phyloP scores from a whole-genome alignment of 1,140 invertebrate genomes.

The Psilanteris sp. region DNA sequence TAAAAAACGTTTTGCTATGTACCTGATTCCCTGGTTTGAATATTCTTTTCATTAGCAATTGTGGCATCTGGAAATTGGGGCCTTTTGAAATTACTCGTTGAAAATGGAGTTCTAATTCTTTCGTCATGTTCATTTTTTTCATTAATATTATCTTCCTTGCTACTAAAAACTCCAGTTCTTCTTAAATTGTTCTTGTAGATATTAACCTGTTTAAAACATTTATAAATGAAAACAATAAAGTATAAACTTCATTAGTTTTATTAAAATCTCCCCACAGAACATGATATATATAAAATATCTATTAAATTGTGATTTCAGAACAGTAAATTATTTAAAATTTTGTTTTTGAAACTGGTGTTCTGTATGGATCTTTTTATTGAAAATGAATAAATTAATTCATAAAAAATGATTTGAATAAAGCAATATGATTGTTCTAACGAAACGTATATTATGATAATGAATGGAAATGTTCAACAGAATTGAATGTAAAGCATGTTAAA shows the following conservation, averaged over 20 bases:
- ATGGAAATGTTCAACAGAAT: conserved; percentile 48
- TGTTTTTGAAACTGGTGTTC: too few relatives aligned
- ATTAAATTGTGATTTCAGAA: too few relatives aligned
- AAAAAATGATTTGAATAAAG: conserved; percentile 49
- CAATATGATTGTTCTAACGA: conserved; percentile 43
- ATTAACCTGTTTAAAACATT: conserved; percentile 67
- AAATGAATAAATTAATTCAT: conserved; percentile 46
- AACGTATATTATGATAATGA: conserved; percentile 53
- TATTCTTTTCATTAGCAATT: conserved; percentile 3
- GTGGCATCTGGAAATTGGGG: conserved; percentile 30
- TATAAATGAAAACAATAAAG: too few relatives aligned
- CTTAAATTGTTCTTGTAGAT: conserved; percentile 62
- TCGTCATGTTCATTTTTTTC: neutral
- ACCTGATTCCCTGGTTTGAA: conserved; percentile 15
- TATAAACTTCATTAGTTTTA: too few relatives aligned
- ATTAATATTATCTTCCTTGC: conserved; percentile 1
- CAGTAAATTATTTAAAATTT: too few relatives aligned
- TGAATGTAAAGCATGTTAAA: conserved; percentile 62
- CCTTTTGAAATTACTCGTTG: conserved; percentile 29
- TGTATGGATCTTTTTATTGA: neutral
- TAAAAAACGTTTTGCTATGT: too few relatives aligned
- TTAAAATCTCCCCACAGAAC: too few relatives aligned
- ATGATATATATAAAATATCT: too few relatives aligned
- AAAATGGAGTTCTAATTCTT: conserved; percentile 8
- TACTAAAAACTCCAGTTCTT: conserved; percentile 40